These are phyloP conservation scores for Smithornis capensis DNA, from an alignment of 2,113 vertebrate genomes.

Conservation along the genomic window DNA sequence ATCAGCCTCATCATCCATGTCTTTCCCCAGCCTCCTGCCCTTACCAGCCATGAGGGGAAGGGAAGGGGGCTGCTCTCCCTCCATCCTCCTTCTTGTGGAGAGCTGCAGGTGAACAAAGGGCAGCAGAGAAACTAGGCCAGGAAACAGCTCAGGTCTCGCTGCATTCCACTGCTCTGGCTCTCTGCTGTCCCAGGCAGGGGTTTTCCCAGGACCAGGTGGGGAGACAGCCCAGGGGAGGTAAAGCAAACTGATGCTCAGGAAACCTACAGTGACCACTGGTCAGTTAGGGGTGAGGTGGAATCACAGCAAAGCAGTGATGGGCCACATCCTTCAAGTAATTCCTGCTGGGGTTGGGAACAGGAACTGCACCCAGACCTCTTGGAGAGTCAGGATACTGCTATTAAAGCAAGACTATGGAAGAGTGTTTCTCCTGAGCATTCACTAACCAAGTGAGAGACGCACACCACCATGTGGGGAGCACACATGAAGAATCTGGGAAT, in stretches of 20 bases:
- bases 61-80: not conserved
- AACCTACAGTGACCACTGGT: accelerated
- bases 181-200: not conserved
- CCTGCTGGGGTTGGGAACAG: not conserved
- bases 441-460: not conserved
- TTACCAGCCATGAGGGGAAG: accelerated
- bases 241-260: not conserved
- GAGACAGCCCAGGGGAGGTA: not conserved
- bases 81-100: not conserved
- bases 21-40: not conserved
- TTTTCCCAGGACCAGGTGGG: not conserved
- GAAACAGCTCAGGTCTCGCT: not conserved
- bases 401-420: no score
- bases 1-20: accelerated
- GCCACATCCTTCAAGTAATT: not conserved
- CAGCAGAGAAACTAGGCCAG: not conserved
- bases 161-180: not conserved
- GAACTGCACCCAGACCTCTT: not conserved
- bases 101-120: not conserved
- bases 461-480: accelerated
- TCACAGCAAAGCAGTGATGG: not conserved
- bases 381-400: no score
- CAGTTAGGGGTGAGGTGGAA: not conserved
- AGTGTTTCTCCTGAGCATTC: not conserved
- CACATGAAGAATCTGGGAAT: no score